Conservation (phyloP, 2,888 invertebrate species). For the Cheilosia vulpina region DNA sequence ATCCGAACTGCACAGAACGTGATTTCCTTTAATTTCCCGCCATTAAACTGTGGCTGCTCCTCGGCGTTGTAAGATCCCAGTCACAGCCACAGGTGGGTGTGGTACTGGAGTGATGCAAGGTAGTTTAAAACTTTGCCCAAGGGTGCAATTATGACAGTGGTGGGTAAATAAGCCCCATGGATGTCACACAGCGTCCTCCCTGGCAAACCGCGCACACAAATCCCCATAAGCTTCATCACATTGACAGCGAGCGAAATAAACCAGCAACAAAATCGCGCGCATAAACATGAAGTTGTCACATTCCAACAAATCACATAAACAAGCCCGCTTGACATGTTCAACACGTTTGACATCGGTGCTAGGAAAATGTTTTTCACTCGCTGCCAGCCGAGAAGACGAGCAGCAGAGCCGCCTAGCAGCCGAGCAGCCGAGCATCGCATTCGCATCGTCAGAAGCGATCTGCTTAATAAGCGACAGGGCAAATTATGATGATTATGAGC, state of each 20-base stretch:
- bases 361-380: slow-evolving; percentile 52
- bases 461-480: slow-evolving; percentile 77
- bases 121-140: not conserved
- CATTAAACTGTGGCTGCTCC: slow-evolving; percentile 46
- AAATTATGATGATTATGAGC: slow-evolving; percentile 82
- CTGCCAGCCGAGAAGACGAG: too few species aligned
- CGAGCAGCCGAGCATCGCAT: slow-evolving; percentile 2
- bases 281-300: slow-evolving; percentile 72
- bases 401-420: not conserved
- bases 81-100: slow-evolving; percentile 2
- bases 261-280: not conserved
- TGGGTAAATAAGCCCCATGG: too few species aligned
- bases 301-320: slow-evolving; percentile 71
- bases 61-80: slow-evolving; percentile 22
- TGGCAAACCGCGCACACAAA: not conserved
- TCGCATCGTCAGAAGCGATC: slow-evolving; percentile 61
- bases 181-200: too few species aligned
- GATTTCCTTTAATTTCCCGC: slow-evolving; percentile 63
- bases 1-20: slow-evolving; percentile 53
- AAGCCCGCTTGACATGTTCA: slow-evolving; percentile 70
- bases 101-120: slow-evolving; percentile 21
- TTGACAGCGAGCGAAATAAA: not conserved
- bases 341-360: slow-evolving; percentile 65
- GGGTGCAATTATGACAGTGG: not conserved
- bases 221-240: not conserved